A percentile compares a stretch with the other conserved stretches of the same genome.
phyloP scores from a whole-genome alignment of 2,797 vertebrate genomes.

The Sebastes aleutianus region DNA sequence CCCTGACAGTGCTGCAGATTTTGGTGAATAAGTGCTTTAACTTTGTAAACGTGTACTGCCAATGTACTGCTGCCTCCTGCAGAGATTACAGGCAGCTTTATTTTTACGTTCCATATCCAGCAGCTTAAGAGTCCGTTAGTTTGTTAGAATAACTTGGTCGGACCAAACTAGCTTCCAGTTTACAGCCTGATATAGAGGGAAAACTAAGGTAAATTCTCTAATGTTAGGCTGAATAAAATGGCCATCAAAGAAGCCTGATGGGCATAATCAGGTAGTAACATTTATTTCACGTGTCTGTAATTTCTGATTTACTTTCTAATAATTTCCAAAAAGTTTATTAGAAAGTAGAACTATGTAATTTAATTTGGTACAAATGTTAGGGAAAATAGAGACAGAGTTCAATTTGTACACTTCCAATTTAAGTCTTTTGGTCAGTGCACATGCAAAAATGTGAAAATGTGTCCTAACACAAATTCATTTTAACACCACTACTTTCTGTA shows the following conservation, averaged over 20 bases:
- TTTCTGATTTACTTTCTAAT: neutral
- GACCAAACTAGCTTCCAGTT: conserved; percentile 14
- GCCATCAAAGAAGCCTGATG: neutral
- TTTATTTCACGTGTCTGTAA: neutral
- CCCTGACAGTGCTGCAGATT: conserved; percentile 9
- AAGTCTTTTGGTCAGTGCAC: neutral
- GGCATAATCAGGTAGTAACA: neutral
- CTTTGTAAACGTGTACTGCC: conserved; percentile 1
- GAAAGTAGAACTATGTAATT: neutral
- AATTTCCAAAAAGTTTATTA: neutral
- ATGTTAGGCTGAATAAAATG: neutral
- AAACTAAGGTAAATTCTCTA: neutral
- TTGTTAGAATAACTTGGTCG: conserved; percentile 39
- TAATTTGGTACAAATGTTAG: neutral
- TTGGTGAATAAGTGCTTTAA: conserved; percentile 27
- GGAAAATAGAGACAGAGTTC: neutral
- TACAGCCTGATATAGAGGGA: neutral
- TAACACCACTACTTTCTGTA: no score
- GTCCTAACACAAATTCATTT: neutral
- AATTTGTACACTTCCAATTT: neutral
- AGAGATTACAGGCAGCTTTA: conserved; percentile 40
- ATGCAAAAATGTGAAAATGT: neutral
- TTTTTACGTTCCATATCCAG: conserved; percentile 38
- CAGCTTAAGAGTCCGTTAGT: conserved; percentile 26
- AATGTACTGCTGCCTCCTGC: neutral